Base-by-base conservation (phyloP, 2,113 vertebrate genomes). In the Prinia subflava region DNA sequence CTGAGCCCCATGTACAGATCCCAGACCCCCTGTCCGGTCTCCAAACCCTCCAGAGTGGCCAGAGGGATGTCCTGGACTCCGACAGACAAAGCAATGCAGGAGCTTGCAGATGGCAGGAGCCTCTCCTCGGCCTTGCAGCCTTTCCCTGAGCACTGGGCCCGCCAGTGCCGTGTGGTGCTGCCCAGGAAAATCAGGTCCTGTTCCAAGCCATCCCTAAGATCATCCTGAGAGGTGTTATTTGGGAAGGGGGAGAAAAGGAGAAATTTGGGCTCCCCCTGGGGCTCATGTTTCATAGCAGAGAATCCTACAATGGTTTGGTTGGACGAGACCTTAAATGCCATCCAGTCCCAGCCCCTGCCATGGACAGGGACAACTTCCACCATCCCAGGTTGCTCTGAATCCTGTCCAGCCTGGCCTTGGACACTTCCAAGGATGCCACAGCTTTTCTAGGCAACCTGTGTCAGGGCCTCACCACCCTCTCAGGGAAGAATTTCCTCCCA, bases 91-190 rank as follows among this genome's bases (percentile, higher is more conserved):
- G 41, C 1, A 1, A 9, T n/a, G 6, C 42, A 1, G n/a, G 14
- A 39, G 44, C 15, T n/a, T 0, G 0, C 2, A 4, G 11, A 2
- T 1, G 21, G 3, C 4, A 1, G 74, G 33, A 28, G 57, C 11
- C 33, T 44, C 63, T n/a, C 8, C 75, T 14, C 24, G 50, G 39
- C 65, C 33, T 15, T 7, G 21, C 0, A 11, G 37, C 49, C 28
- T 63, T 17, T 12, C 17, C 37, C 59, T 1, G 7, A n/a, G 35
- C 11, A 4, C 44, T 5, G 59, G 18, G 42, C 37, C 57, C 3
- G 1, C 67, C 27, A 21, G 64, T 21, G 24, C 14, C 41, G 3
- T 2, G 8, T 2, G 9, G 17, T 3, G 39, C 30, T 20, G n/a
- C 11, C 35, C 35, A 7, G 79, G 15, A 27, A 44, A 68, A 24